Conservation (phyloP, 1,140 invertebrate genomes). For the Scaptomyza montana region DNA sequence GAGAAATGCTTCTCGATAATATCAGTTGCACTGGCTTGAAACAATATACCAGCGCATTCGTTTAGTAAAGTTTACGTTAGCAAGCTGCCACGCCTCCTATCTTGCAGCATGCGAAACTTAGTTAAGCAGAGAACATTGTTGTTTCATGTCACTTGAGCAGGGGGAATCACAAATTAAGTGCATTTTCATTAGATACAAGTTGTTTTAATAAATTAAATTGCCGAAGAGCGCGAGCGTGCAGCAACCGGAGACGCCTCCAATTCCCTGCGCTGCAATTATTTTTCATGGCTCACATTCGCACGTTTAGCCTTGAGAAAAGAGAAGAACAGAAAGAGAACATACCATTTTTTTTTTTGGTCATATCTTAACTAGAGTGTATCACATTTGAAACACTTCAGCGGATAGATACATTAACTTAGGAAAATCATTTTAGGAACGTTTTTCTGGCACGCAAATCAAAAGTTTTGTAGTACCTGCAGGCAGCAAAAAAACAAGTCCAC, state of each 20-base stretch:
- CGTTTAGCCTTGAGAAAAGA: slow-evolving; percentile 14
- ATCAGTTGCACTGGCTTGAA: slow-evolving; percentile 14
- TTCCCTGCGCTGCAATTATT: slow-evolving; percentile 32
- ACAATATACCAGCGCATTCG: slow-evolving; percentile 19
- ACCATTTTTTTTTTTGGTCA: slow-evolving; percentile 9
- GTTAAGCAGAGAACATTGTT: slow-evolving; percentile 16
- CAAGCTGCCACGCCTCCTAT: neutral
- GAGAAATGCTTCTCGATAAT: slow-evolving; percentile 26
- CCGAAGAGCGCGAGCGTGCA: neutral
- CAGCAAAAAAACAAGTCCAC: neutral
- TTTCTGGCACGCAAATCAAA: slow-evolving; percentile 18
- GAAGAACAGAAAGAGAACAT: neutral
- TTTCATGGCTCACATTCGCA: slow-evolving; percentile 34
- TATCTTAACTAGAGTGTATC: slow-evolving; percentile 25
- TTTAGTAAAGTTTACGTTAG: no score
- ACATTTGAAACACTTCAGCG: slow-evolving; percentile 18
- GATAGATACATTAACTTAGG: slow-evolving; percentile 3
- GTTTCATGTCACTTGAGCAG: slow-evolving; percentile 39
- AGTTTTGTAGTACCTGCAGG: slow-evolving; percentile 22
- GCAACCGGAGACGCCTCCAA: slow-evolving; percentile 30
- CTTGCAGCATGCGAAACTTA: neutral
- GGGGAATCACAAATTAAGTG: slow-evolving; percentile 42
- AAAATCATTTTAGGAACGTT: slow-evolving; percentile 27
- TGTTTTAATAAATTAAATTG: slow-evolving; percentile 58
- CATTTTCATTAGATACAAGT: slow-evolving; percentile 58